Evolutionary conservation across 1,140 invertebrate genomes (phyloP).

Genomic region (Drosophila bocki): DNA sequence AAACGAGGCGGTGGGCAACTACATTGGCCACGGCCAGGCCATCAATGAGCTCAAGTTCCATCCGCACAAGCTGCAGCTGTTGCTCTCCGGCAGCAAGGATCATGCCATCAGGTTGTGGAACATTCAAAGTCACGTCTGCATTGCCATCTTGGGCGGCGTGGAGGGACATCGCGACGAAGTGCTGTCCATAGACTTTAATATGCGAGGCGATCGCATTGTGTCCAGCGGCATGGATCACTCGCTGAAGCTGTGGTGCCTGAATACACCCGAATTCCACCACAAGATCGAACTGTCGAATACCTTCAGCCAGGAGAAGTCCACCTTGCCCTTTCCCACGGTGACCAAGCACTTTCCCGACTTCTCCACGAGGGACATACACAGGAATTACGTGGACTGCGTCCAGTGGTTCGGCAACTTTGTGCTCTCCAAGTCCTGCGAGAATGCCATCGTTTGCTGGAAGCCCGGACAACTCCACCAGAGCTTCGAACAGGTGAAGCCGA

Average conservation of each 20-base stretch:
- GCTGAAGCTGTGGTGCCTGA: conserved; percentile 96
- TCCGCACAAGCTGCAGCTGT: conserved; percentile 94
- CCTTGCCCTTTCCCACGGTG: conserved; percentile 94
- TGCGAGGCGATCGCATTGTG: conserved; percentile 94
- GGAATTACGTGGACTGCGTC: conserved; percentile 99
- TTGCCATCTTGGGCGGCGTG: conserved; percentile 98
- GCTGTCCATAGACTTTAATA: conserved; percentile 96
- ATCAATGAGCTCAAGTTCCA: conserved; percentile 98
- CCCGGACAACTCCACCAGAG: conserved; percentile 76
- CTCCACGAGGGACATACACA: conserved; percentile 97
- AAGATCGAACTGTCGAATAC: conserved; percentile 95
- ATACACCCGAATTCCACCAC: conserved; percentile 93
- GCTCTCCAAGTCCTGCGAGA: conserved; percentile 98
- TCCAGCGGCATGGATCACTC: conserved; percentile 99
- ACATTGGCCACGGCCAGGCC: conserved; percentile 94
- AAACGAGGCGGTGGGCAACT: conserved; percentile 94
- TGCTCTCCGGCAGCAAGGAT: conserved; percentile 98
- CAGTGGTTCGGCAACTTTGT: conserved; percentile 98
- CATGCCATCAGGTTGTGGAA: conserved; percentile 98
- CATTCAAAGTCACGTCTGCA: conserved; percentile 96
- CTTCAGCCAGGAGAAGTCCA: conserved; percentile 90
- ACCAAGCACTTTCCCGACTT: conserved; percentile 98
- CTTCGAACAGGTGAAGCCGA: conserved; percentile 70
- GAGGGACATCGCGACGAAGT: conserved; percentile 99
- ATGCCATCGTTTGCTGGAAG: conserved; percentile 90